phyloP scores from a whole-genome alignment of 2,797 vertebrate species.

The Loris lydekkerianus region DNA sequence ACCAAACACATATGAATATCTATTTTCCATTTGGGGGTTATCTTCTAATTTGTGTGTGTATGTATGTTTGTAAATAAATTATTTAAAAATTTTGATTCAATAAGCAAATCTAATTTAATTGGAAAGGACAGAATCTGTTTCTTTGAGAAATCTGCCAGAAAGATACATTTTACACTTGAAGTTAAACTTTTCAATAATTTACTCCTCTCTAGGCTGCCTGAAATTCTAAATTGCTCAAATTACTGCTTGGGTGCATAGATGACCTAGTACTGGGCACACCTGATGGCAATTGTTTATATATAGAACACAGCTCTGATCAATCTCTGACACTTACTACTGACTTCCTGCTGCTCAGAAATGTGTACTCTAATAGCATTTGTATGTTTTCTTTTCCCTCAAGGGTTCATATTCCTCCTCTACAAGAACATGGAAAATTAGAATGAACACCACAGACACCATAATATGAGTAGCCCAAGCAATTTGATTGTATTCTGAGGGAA shows the following conservation, averaged over 20 bases:
- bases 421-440: constrained; percentile 88
- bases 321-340: constrained; percentile 89
- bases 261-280: constrained; percentile 78
- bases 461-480: constrained; percentile 75
- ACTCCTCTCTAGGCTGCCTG: constrained; percentile 73
- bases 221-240: constrained; percentile 80
- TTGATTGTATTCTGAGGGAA: constrained; percentile 74
- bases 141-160: constrained; percentile 69
- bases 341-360: constrained; percentile 88
- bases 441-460: constrained; percentile 76
- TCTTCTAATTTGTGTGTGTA: background rate
- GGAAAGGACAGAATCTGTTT: constrained; percentile 35
- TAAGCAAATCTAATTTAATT: constrained; percentile 53
- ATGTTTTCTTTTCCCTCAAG: constrained; percentile 87
- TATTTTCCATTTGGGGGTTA: background rate
- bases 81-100: constrained; percentile 15
- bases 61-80: background rate
- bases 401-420: constrained; percentile 84
- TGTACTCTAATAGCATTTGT: constrained; percentile 88
- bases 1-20: background rate
- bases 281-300: constrained; percentile 85
- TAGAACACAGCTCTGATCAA: constrained; percentile 86
- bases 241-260: constrained; percentile 66
- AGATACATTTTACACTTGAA: constrained; percentile 70
- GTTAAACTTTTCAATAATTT: constrained; percentile 84